These are phyloP conservation scores for Habroteleia sp. DNA, from an alignment of 2,888 invertebrate species.

Conservation along the genomic window DNA sequence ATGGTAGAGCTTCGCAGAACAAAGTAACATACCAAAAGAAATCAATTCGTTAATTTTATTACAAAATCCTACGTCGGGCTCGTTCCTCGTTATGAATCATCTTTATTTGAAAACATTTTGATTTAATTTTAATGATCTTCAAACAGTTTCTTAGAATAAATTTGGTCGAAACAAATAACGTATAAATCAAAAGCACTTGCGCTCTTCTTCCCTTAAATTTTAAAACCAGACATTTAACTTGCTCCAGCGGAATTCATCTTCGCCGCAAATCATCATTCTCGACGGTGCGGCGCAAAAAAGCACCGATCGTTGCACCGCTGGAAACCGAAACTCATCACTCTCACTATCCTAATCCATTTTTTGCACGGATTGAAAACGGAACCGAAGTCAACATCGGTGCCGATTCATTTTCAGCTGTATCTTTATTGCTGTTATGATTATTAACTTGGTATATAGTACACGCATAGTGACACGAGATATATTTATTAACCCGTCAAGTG, in stretches of 20 bases:
- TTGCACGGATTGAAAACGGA: constrained; percentile 37
- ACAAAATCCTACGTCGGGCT: background rate
- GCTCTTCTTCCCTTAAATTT: background rate
- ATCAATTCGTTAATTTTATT: constrained; percentile 11
- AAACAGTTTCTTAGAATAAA: constrained; percentile 14
- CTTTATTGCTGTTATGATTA: constrained; percentile 57
- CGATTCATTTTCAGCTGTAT: constrained; percentile 50
- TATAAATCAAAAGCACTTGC: constrained; percentile 45
- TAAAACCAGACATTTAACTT: constrained; percentile 29
- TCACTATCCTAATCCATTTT: constrained; percentile 51
- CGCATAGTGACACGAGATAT: constrained; percentile 61
- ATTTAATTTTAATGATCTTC: constrained; percentile 20
- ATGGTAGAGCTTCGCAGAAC: too few species aligned
- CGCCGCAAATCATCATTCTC: constrained; percentile 42
- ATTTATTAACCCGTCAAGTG: constrained; percentile 73
- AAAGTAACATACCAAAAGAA: constrained; percentile 5
- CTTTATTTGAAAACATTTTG: constrained; percentile 15
- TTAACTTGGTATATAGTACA: constrained; percentile 50
- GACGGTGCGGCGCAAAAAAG: constrained; percentile 24
- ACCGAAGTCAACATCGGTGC: constrained; percentile 24
- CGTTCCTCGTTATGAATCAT: background rate
- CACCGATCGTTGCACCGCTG: constrained; percentile 48
- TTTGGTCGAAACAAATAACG: constrained; percentile 47
- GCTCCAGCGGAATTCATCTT: constrained; percentile 38
- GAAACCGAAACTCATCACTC: constrained; percentile 57